Base-by-base conservation (phyloP, 1,140 invertebrate genomes). In the Formica exsecta region DNA sequence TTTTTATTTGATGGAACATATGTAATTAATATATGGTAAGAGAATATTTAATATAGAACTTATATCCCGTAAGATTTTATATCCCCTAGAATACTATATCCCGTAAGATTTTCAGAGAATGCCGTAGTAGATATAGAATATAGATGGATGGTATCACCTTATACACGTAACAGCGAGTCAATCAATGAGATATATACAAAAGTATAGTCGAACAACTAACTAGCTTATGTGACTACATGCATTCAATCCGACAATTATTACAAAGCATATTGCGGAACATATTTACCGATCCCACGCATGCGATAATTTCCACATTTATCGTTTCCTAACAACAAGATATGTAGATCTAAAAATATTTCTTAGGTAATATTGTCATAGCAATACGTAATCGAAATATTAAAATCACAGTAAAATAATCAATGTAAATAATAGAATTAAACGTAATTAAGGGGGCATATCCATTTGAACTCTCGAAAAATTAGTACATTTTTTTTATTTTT, bases 121-220 rank as follows among this genome's bases (percentile, higher is more conserved):
- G 7, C 6, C 44, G 25, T 73, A 11, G 13, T 44, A 16, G 11
- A n/a, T 38, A 38, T 29, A 32, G 7, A 54, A n/a, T 38, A 38
- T n/a, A 32, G 3, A 54, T 25, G 36, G 44, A 57, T 29, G 68
- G 9, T 29, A 41, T 70, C 32, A 3, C 1, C 22, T 80, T 4
- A n/a, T 36, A 2, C 38, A 70, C 36, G 19, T 57, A 80, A 71
- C 22, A n/a, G 54, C 51, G 8, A 16, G 11, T 81, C 9, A 81
- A 73, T 81, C 66, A 38, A 81, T 61, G 51, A 54, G 16, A 71
- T 48, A 74, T 44, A 0, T 36, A 48, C 54, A 44, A 73, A 74
- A 83, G 38, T 83, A 61, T 19, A 83, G 7, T 48, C 29, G 25
- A 61, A 25, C 25, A 70, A 80, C 48, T 32, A 68, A 7, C 25